These are phyloP conservation scores for Abrostola tripartita DNA, from an alignment of 2,888 invertebrate genomes.

Conservation along the genomic window DNA sequence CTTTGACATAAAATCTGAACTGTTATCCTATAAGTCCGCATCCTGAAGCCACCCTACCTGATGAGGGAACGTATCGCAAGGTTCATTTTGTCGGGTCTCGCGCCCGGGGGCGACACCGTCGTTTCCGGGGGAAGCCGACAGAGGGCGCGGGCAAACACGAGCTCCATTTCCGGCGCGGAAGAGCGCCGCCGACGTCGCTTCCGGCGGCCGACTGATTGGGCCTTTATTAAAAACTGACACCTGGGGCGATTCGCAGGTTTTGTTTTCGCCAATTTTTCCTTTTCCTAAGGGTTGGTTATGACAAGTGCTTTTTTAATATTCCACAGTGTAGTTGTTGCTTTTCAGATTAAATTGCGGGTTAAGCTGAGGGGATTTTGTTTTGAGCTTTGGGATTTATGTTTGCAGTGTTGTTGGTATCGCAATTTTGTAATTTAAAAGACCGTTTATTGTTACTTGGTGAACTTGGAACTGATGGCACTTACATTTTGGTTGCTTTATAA, in stretches of 20 bases:
- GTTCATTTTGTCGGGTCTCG: conserved; percentile 65
- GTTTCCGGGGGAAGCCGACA: conserved; percentile 73
- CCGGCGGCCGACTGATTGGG: conserved; percentile 85
- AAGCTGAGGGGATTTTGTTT: conserved; percentile 24
- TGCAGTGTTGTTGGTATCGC: conserved; percentile 7
- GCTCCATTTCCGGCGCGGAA: conserved; percentile 86
- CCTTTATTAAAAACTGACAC: conserved; percentile 88
- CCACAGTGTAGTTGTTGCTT: conserved; percentile 31
- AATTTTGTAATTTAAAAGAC: background rate
- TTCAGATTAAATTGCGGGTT: conserved; percentile 44
- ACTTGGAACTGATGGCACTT: background rate
- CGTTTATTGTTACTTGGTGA: background rate
- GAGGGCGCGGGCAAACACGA: conserved; percentile 82
- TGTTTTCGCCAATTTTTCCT: conserved; percentile 55
- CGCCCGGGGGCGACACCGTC: conserved; percentile 71
- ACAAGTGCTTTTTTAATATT: conserved; percentile 57
- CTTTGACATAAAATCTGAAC: background rate
- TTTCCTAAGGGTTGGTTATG: conserved; percentile 46
- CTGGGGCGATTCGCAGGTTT: conserved; percentile 75
- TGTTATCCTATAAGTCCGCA: conserved; percentile 26
- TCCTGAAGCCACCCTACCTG: conserved; percentile 34
- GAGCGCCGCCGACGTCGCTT: conserved; percentile 76
- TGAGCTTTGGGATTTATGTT: background rate
- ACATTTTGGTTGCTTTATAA: too few species aligned
- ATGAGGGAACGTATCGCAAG: conserved; percentile 61